Evolutionary conservation across 2,113 vertebrate species (phyloP).

Genomic region (Sialia sialis): DNA sequence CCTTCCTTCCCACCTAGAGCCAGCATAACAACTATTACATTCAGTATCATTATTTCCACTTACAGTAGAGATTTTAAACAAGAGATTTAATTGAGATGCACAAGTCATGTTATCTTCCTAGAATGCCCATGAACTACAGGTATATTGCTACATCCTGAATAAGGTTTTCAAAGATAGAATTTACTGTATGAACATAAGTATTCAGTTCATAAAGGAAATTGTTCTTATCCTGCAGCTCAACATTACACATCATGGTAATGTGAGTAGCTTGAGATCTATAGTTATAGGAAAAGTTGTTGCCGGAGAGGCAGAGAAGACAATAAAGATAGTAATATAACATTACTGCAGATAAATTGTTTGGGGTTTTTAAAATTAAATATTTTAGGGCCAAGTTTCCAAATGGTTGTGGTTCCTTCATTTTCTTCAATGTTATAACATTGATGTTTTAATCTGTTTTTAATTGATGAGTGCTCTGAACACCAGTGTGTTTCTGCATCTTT

Average conservation of each 20-base stretch:
- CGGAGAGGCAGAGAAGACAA: background rate
- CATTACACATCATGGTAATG: background rate
- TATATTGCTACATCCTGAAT: background rate
- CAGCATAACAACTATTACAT: background rate
- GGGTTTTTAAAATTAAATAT: background rate
- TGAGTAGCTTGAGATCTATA: background rate
- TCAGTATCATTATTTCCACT: background rate
- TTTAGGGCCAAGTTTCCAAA: background rate
- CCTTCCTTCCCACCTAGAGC: background rate
- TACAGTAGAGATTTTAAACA: background rate
- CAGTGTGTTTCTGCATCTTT: background rate
- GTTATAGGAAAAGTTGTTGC: background rate
- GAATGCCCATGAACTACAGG: background rate
- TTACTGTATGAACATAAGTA: background rate
- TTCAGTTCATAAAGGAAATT: conserved; percentile 1
- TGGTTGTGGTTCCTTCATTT: background rate
- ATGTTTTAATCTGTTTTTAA: background rate
- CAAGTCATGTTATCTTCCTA: background rate
- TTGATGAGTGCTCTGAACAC: background rate
- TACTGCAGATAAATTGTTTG: background rate
- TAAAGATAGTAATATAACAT: background rate
- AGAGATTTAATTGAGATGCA: background rate
- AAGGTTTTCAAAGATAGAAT: background rate
- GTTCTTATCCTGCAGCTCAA: background rate
- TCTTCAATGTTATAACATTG: background rate